Percentiles rank a stretch among this genome's conserved stretches.
These are phyloP conservation scores for Sialia sialis DNA, from an alignment of 2,113 vertebrate species.

Conservation along the genomic window DNA sequence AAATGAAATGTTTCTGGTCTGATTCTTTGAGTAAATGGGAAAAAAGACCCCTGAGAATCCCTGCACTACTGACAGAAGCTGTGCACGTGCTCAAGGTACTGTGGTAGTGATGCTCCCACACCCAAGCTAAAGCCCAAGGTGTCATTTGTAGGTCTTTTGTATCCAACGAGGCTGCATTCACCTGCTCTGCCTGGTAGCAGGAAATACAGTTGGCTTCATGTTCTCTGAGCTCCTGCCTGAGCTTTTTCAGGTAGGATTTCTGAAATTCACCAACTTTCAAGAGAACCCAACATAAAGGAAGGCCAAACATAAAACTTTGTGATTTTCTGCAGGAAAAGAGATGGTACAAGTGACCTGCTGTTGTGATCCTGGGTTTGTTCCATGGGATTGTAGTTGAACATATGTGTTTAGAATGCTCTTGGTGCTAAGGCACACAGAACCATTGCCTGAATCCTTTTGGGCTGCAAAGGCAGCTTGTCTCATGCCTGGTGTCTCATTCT, in stretches of 20 bases:
- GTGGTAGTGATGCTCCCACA: too few species aligned
- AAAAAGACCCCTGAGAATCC: accelerated
- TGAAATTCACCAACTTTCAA: background rate
- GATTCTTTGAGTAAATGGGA: background rate
- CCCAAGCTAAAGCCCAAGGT: too few species aligned
- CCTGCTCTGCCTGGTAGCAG: background rate
- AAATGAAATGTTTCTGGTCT: background rate
- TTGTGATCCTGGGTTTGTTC: background rate
- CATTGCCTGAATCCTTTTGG: background rate
- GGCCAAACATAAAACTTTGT: accelerated
- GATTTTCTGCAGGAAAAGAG: background rate
- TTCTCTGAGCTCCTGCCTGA: background rate
- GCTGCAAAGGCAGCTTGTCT: background rate
- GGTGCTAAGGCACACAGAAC: background rate
- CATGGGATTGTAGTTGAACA: accelerated
- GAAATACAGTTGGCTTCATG: background rate
- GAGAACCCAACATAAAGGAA: background rate
- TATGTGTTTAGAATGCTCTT: background rate
- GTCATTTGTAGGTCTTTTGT: too few species aligned
- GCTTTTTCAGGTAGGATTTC: background rate
- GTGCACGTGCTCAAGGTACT: background rate
- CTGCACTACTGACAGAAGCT: background rate
- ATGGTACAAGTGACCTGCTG: background rate
- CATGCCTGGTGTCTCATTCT: accelerated
- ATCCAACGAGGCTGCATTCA: accelerated